A percentile compares a stretch with the other conserved stretches of the same genome.
phyloP scores from a whole-genome alignment of 2,888 invertebrate species.

The Galerucella calmariensis region DNA sequence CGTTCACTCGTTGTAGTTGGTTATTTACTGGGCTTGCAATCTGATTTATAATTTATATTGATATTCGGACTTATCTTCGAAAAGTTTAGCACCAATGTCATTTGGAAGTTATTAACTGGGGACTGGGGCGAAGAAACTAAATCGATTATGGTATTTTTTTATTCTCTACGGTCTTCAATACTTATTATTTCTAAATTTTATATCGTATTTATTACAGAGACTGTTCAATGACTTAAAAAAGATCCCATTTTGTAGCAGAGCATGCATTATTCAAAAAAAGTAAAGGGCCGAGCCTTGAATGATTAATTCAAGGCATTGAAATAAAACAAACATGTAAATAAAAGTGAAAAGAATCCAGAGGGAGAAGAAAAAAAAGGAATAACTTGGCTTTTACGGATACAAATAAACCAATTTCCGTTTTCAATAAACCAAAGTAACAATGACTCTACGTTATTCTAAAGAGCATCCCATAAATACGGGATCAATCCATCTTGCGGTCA shows the following conservation, averaged over 20 bases:
- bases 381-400: conserved; percentile 43
- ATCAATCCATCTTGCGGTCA: conserved; percentile 60
- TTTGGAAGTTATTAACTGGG: conserved; percentile 33
- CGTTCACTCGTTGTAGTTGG: conserved; percentile 46
- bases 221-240: too few relatives aligned
- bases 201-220: background rate
- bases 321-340: conserved; percentile 36
- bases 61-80: conserved; percentile 55
- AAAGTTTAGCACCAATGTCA: conserved; percentile 43
- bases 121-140: conserved; percentile 26
- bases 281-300: conserved; percentile 24
- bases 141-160: conserved; percentile 8
- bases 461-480: conserved; percentile 54
- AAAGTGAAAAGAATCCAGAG: conserved; percentile 22
- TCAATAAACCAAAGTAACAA: conserved; percentile 56
- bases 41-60: conserved; percentile 61
- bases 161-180: background rate
- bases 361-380: conserved; percentile 16
- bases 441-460: conserved; percentile 59
- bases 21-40: conserved; percentile 61
- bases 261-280: conserved; percentile 24
- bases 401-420: conserved; percentile 50
- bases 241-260: background rate
- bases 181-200: background rate
- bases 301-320: conserved; percentile 31